These are phyloP conservation scores for Danaus plexippus DNA, from an alignment of 1,140 invertebrate genomes.

Conservation along the genomic window DNA sequence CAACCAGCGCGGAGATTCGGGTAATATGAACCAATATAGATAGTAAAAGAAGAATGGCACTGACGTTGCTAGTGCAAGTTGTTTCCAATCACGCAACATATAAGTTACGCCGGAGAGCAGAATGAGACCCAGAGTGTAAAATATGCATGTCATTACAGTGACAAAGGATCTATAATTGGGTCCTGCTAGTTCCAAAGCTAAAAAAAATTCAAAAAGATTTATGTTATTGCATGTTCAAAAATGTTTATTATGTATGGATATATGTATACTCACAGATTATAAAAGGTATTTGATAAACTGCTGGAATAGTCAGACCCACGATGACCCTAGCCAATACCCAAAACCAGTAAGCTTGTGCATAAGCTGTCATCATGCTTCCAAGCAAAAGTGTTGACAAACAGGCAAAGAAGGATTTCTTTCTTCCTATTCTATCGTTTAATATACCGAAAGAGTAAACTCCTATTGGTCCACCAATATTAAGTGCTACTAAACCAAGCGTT, in stretches of 20 bases:
- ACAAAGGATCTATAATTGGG: slow-evolving; percentile 92
- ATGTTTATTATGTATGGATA: slow-evolving; percentile 3
- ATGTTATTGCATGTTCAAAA: slow-evolving; percentile 7
- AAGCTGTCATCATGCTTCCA: slow-evolving; percentile 84
- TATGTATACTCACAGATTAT: slow-evolving; percentile 85
- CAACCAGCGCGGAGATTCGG: slow-evolving; percentile 90
- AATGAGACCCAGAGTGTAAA: slow-evolving; percentile 89
- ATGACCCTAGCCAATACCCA: slow-evolving; percentile 85
- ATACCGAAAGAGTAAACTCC: slow-evolving; percentile 89
- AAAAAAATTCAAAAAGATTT: slow-evolving; percentile 38
- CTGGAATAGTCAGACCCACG: slow-evolving; percentile 90
- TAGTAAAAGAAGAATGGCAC: slow-evolving; percentile 88
- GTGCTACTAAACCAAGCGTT: slow-evolving; percentile 84
- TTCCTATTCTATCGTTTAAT: slow-evolving; percentile 87
- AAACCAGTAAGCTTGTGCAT: slow-evolving; percentile 83
- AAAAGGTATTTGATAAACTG: slow-evolving; percentile 95
- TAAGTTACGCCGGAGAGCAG: slow-evolving; percentile 86
- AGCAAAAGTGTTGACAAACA: slow-evolving; percentile 83
- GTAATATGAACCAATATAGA: slow-evolving; percentile 87
- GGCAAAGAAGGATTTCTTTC: slow-evolving; percentile 85
- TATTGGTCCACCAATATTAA: slow-evolving; percentile 87
- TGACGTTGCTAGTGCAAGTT: slow-evolving; percentile 83
- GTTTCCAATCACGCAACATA: slow-evolving; percentile 85
- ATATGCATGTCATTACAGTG: slow-evolving; percentile 91
- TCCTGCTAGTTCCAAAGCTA: slow-evolving; percentile 90